Base-by-base conservation (phyloP, 2,888 invertebrate genomes). In the Tetranychus truncatus region DNA sequence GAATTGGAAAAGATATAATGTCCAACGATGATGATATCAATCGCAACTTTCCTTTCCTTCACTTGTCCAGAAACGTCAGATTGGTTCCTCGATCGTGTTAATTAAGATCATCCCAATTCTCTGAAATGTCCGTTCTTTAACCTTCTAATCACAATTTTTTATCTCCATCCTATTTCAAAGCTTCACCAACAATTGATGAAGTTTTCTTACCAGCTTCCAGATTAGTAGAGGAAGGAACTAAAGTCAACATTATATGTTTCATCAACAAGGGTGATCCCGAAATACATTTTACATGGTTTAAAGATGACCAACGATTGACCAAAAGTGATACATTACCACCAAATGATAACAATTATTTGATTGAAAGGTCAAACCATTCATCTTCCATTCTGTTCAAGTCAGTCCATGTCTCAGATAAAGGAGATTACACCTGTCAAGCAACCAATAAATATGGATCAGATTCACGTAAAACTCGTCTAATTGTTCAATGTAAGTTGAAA, bases 181-280 rank as follows among this genome's bases (percentile, higher is more conserved):
- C 74, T 9, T 74, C 76, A 20, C 76, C 76, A 5, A 45, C 69
- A 18, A 76, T 76, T 74, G 76, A 76, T 55, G 71, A 66, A 5
- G 71, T 71, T 18, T 76, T 76, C 69, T 75, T 76, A 44, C 76
- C 76, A 7, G 65, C 46, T 6, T 66, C 67, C n/a, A 67, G 71
- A 11, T 75, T 71, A 15, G 76, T 74, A 18, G 74, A 75, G 11
- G 74, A 76, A 76, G 74, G 76, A 15, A 71, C 76, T 21, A 71
- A 71, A 69, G 76, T 71, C 1, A 71, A 71, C 15, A 34, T 76
- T 5, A 67, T 76, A 18, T 76, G 76, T 71, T 71, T 65, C 34
- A 74, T 76, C 45, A 74, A 69, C 74, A 76, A 76, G 34, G 76
- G 76, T 20, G 76, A 76, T 74, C 46, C 76, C n/a, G 66, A 67